phyloP scores from a whole-genome alignment of 2,113 vertebrate species.

The Barbus barbus region DNA sequence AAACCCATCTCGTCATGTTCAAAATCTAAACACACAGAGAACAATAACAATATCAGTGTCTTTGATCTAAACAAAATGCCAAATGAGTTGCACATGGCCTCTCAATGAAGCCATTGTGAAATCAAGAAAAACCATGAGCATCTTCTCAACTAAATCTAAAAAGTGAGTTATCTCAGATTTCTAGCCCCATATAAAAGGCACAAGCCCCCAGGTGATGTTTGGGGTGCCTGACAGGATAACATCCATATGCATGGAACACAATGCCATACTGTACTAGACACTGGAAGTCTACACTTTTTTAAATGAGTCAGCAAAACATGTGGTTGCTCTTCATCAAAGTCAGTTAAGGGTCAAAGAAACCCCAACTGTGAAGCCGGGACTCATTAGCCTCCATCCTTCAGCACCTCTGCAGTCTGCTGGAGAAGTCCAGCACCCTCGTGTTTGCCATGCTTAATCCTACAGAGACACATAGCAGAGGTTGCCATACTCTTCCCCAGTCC shows the following conservation, averaged over 20 bases:
- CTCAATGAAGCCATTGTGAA: conserved; percentile 52
- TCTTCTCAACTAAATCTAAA: neutral
- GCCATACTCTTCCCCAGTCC: conserved; percentile 12
- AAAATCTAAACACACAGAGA: conserved; percentile 15
- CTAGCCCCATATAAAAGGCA: conserved; percentile 36
- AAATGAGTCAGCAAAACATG: conserved; percentile 49
- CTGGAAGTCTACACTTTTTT: conserved; percentile 14
- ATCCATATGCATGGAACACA: conserved; percentile 40
- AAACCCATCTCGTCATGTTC: neutral
- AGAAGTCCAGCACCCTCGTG: conserved; percentile 25
- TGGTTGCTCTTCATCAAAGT: conserved; percentile 58
- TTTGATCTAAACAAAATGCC: conserved; percentile 47
- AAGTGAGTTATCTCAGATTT: conserved; percentile 44
- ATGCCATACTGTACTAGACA: conserved; percentile 41
- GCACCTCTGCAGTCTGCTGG: conserved; percentile 38
- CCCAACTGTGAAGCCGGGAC: conserved; percentile 31
- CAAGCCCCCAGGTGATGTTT: conserved; percentile 45
- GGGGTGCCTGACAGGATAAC: conserved; percentile 40
- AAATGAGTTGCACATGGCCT: conserved; percentile 45
- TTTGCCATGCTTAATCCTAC: conserved; percentile 17
- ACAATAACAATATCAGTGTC: conserved; percentile 44
- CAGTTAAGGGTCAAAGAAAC: conserved; percentile 32
- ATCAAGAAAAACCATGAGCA: conserved; percentile 38
- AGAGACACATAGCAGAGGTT: conserved; percentile 18
- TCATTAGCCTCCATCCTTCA: conserved; percentile 38